phyloP scores from a whole-genome alignment of 37 sponge, comb jelly and placozoan genomes.

The Amphimedon queenslandica region DNA sequence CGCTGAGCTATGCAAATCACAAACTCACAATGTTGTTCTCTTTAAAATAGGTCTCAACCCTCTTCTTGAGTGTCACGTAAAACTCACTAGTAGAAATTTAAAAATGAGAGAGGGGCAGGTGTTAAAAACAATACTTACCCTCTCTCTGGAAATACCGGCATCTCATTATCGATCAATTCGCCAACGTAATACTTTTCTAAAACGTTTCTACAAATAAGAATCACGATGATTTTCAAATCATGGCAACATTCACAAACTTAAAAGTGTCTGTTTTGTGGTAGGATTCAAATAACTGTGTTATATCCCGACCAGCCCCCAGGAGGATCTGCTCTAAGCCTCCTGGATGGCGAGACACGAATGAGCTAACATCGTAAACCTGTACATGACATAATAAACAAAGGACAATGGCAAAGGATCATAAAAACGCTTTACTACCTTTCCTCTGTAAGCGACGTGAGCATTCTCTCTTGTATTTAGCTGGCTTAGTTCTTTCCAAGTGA shows the following conservation, averaged over 20 bases:
- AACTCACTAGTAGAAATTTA: slow-evolving; percentile 46
- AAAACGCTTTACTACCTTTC: slow-evolving; percentile 53
- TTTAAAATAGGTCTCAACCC: slow-evolving; percentile 82
- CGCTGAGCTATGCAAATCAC: background rate
- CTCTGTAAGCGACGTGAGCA: slow-evolving; percentile 85
- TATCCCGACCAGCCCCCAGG: slow-evolving; percentile 89
- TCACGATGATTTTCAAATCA: background rate
- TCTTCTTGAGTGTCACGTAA: slow-evolving; percentile 60
- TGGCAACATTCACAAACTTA: slow-evolving; percentile 46
- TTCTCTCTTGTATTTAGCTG: slow-evolving; percentile 78
- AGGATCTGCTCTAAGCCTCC: slow-evolving; percentile 93
- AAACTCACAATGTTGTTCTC: slow-evolving; percentile 83
- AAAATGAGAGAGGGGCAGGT: background rate
- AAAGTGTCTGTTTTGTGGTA: slow-evolving; percentile 69
- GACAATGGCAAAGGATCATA: background rate
- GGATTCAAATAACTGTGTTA: slow-evolving; percentile 86
- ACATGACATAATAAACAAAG: background rate
- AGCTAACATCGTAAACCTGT: slow-evolving; percentile 90
- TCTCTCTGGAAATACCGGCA: slow-evolving; percentile 83
- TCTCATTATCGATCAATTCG: slow-evolving; percentile 76
- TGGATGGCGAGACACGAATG: slow-evolving; percentile 81
- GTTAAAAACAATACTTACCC: slow-evolving; percentile 36
- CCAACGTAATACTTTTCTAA: slow-evolving; percentile 93
- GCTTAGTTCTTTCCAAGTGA: slow-evolving; percentile 85
- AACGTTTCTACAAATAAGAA: slow-evolving; percentile 34